Conservation (phyloP, 2,797 vertebrate genomes). For the Pipistrellus kuhlii region DNA sequence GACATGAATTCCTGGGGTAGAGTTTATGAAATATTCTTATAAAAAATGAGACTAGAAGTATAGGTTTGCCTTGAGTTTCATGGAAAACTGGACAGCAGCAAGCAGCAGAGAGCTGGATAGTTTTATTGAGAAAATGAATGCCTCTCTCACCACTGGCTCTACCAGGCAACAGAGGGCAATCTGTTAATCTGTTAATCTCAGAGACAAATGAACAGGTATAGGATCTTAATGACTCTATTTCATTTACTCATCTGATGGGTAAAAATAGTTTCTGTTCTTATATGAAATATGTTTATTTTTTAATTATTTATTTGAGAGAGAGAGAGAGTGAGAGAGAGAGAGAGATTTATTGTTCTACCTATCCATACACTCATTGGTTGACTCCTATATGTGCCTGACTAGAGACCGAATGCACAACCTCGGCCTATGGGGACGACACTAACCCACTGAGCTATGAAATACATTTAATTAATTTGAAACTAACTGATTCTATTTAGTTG, state of each 20-base stretch:
- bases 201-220: background rate
- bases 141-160: background rate
- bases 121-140: background rate
- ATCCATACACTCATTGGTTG: background rate
- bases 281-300: background rate
- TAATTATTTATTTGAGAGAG: background rate
- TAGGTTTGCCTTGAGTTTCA: background rate
- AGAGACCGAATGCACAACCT: background rate
- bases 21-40: background rate
- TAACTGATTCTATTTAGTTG: background rate
- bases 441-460: background rate
- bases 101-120: background rate
- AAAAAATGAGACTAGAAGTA: background rate
- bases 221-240: background rate
- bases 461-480: constrained; percentile 6
- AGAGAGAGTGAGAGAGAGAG: no score
- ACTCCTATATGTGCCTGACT: background rate
- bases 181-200: background rate
- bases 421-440: background rate
- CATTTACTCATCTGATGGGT: background rate
- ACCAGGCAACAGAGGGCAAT: background rate
- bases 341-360: background rate
- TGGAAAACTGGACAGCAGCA: background rate
- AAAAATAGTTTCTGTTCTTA: background rate
- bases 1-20: background rate